phyloP scores from a whole-genome alignment of 2,888 invertebrate genomes.

The Notodonta dromedarius region DNA sequence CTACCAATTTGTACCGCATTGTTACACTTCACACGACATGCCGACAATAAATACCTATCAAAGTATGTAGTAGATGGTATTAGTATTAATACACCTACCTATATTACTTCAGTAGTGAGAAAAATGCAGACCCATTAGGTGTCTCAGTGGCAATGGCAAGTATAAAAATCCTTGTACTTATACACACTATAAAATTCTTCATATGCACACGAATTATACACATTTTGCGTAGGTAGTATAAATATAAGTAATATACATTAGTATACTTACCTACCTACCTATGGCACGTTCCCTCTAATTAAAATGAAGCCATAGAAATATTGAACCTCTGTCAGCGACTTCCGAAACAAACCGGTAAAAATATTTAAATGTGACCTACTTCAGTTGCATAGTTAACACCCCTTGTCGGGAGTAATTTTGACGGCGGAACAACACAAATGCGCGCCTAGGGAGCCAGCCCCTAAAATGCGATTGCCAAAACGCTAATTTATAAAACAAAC shows the following conservation, averaged over 20 bases:
- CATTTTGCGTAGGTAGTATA: too few species aligned
- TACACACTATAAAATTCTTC: too few species aligned
- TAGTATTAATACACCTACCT: too few species aligned
- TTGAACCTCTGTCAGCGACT: neutral
- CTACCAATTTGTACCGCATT: conserved; percentile 67
- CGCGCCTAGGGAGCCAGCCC: conserved; percentile 22
- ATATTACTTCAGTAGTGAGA: too few species aligned
- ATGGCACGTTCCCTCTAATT: too few species aligned
- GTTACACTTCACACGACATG: conserved; percentile 34
- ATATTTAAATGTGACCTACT: neutral
- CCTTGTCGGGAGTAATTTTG: conserved; percentile 20
- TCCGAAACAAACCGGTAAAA: neutral
- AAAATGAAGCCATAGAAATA: too few species aligned
- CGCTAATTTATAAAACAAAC: conserved; percentile 38
- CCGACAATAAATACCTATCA: neutral
- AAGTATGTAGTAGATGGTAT: neutral
- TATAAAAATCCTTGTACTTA: too few species aligned
- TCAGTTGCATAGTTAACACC: conserved; percentile 7
- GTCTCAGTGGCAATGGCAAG: too few species aligned
- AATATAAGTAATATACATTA: too few species aligned
- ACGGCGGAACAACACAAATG: conserved; percentile 27
- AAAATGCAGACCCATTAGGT: too few species aligned
- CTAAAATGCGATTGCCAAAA: conserved; percentile 29
- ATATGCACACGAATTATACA: too few species aligned
- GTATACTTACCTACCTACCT: too few species aligned